A percentile compares a stretch with the other conserved stretches of the same genome.
Evolutionary conservation across 2,888 invertebrate genomes (phyloP).

Genomic region (Ophion obscuratus): DNA sequence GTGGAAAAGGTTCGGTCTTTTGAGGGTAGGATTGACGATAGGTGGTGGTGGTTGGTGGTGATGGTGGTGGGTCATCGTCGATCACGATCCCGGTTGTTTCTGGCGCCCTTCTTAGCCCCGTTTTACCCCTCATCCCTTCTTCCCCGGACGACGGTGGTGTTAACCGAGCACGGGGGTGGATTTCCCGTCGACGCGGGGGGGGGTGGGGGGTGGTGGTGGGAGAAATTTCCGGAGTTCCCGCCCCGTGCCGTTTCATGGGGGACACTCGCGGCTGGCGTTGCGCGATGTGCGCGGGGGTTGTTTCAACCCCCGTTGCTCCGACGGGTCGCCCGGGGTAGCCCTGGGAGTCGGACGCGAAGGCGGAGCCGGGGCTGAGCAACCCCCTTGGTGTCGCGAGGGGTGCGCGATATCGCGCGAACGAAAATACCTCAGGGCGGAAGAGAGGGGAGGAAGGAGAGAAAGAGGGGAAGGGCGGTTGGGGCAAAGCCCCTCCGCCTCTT

Average conservation of each 20-base stretch:
- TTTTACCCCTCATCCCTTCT: not conserved
- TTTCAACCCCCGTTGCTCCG: constrained; percentile 55
- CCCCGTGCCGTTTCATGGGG: constrained; percentile 56
- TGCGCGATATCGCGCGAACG: not conserved
- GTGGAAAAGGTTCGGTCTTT: constrained; percentile 50
- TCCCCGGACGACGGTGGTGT: too few relatives aligned
- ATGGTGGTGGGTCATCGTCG: constrained; percentile 60
- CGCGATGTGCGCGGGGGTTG: constrained; percentile 65
- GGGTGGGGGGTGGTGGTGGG: too few relatives aligned
- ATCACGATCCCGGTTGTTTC: constrained; percentile 36
- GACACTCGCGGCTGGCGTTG: constrained; percentile 66
- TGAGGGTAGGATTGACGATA: constrained; percentile 39
- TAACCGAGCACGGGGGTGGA: not conserved
- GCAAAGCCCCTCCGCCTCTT: not conserved
- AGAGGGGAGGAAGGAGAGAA: too few relatives aligned
- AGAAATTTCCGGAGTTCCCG: not conserved
- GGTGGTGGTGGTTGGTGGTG: constrained; percentile 39
- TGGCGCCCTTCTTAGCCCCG: not conserved
- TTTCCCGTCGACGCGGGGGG: not conserved
- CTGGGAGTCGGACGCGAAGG: constrained; percentile 11
- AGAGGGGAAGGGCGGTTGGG: not conserved
- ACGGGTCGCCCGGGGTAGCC: not conserved
- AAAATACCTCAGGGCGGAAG: not conserved
- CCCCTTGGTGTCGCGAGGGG: constrained; percentile 41
- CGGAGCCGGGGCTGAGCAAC: constrained; percentile 30